Base-by-base conservation (phyloP, 2,797 vertebrate genomes). In the Peromyscus aztecus region DNA sequence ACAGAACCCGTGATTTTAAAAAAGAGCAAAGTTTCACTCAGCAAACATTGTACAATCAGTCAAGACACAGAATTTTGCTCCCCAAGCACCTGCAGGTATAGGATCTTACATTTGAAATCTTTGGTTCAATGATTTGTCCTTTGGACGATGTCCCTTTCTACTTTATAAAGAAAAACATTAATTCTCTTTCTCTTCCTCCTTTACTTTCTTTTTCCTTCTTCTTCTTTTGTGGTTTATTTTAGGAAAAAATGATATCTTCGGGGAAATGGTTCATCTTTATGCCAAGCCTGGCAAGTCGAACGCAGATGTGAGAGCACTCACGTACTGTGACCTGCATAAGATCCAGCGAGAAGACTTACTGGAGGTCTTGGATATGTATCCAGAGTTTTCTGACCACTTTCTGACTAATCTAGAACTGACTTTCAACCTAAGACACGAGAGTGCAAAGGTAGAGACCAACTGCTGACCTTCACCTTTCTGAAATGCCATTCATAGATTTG, bases 211-310 rank as follows among this genome's bases (percentile, higher is more conserved):
- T n/a, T 34, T 52, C 13, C 69, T 7, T 84, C 59, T 34, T 2
- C 1, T 21, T 52, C 9, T 13, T 34, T 52, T 59, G 27, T 65
- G 16, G 3, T 82, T 40, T 98, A 96, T 98, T 96, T 90, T 97
- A 99, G 99, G 99, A 67, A 99, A 99, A 99, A 99, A 99, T 89
- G 99, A 99, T 98, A 99, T 99, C 98, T 99, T 99, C 97, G 99
- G 99, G 97, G 99, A 99, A 98, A 99, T 99, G 99, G 99, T 99
- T 97, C 99, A 99, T 98, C 99, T 99, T 67, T 99, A 99, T 93
- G 99, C 99, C 97, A 99, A 99, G 98, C 99, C 99, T 59, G 99
- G 99, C 59, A 99, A 99, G 97, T 99, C 99, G 61, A 99, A 99
- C 4, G 99, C 99, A 90, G 99, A 99, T n/a, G 99, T 99, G 82